Conservation (phyloP, 2,888 invertebrate species). For the Drosophila mayaguana region DNA sequence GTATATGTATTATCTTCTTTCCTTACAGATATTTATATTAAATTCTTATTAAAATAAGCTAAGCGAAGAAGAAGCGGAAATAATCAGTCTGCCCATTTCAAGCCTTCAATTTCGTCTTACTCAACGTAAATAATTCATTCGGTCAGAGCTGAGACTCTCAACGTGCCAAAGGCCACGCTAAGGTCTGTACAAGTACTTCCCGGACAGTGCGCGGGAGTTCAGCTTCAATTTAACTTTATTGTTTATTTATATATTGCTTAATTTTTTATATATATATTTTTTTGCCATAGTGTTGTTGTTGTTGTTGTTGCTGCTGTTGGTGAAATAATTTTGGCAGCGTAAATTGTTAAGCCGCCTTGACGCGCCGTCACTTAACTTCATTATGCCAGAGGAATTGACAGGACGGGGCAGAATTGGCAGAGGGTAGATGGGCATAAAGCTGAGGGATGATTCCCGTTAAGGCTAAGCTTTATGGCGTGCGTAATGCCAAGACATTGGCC, state of each 20-base stretch:
- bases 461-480: conserved; percentile 82
- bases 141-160: conserved; percentile 8
- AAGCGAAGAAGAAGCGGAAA: background rate
- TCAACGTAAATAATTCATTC: conserved; percentile 15
- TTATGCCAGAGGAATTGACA: conserved; percentile 45
- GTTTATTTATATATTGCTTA: conserved; percentile 65
- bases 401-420: background rate
- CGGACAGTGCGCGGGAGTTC: conserved; percentile 5
- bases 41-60: background rate
- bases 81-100: background rate
- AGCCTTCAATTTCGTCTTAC: conserved; percentile 5
- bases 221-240: conserved; percentile 55
- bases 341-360: conserved; percentile 73
- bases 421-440: background rate
- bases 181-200: conserved; percentile 24
- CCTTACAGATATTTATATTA: background rate
- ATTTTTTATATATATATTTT: conserved; percentile 18
- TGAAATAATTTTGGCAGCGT: conserved; percentile 45
- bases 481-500: conserved; percentile 70
- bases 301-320: conserved; percentile 7
- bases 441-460: conserved; percentile 24
- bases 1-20: too few species aligned
- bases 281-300: conserved; percentile 4
- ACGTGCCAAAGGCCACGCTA: conserved; percentile 20
- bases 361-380: conserved; percentile 76